Evolutionary conservation across 2,113 vertebrate species (phyloP), one percentile per base, ranked within the genome.

Genomic region (Perca flavescens): DNA sequence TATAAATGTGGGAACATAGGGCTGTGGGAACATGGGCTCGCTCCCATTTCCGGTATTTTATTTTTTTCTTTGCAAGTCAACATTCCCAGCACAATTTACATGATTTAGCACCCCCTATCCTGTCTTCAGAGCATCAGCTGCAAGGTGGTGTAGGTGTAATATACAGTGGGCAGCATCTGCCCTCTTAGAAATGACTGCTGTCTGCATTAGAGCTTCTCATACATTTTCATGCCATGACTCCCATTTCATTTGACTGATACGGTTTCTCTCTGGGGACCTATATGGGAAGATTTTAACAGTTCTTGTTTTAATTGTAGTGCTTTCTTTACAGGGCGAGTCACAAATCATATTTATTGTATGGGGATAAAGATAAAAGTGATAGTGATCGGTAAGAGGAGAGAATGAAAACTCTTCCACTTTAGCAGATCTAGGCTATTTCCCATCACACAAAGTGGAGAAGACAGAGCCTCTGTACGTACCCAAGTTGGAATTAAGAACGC

Each of bases 221-320:
- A 58, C 53, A 34, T 71, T 80, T 65, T 50, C 63, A 57, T 58
- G 47, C 22, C 58, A 57, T 61, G 67, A 60, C 56, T 10, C 43
- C 31, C 36, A 53, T 81, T 81, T 73, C 16, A 67, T 76, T 67
- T 70, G 53, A 80, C 16, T 71, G 22, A 61, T 76, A 72, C 47
- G 46, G 66, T 53, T 47, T 46, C 34, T 56, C 69, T 62, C 73
- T 36, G 11, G 54, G 60, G 66, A 53, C 17, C 60, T 36, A 46
- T 34, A 61, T 47, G 25, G 53, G 34, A 58, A 62, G 47, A 77
- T 56, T 77, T 28, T 36, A 81, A 66, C 67, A n/a, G 31, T 31
- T 64, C 71, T 76, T 22, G 13, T 58, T 75, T 64, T 52, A 70
- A 80, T 80, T 61, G 56, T 72, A 36, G 12, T 9, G 46, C 50